These are phyloP conservation scores for Grammomys surdaster DNA, from an alignment of 2,113 vertebrate genomes.

Conservation along the genomic window DNA sequence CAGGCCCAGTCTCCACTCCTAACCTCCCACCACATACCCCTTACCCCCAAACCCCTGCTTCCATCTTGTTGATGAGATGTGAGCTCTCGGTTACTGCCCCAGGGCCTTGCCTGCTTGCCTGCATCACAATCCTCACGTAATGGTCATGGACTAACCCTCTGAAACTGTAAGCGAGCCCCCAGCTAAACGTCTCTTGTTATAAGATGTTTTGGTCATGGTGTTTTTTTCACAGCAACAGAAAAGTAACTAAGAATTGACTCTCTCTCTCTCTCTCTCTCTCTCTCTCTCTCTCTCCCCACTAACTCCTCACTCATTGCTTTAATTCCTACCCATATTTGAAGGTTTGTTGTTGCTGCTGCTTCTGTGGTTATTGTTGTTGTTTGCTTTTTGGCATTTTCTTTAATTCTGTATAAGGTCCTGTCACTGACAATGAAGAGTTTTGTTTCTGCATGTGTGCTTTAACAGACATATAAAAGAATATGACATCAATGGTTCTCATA, in stretches of 20 bases:
- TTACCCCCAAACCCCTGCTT: background rate
- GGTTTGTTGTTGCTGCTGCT: background rate
- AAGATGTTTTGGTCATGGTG: background rate
- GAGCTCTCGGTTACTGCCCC: background rate
- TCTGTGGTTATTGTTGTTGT: background rate
- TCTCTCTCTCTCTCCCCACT: background rate
- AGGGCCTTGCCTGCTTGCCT: background rate
- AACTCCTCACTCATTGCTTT: background rate
- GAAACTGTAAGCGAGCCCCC: background rate
- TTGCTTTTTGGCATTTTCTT: background rate
- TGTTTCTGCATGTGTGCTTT: background rate
- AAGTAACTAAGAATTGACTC: background rate
- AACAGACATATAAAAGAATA: background rate
- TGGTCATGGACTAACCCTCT: background rate
- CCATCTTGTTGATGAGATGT: background rate
- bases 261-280: too few species aligned
- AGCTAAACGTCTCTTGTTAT: background rate
- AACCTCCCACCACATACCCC: too few species aligned
- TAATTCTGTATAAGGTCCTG: background rate
- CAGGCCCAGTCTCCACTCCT: background rate
- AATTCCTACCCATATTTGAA: background rate
- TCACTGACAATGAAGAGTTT: conserved; percentile 1
- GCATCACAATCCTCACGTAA: background rate
- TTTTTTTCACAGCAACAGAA: background rate
- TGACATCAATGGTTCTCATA: background rate